Evolutionary conservation across 2,888 invertebrate genomes (phyloP), one percentile per base, ranked within the genome.

Genomic region (Hermodice carunculata): DNA sequence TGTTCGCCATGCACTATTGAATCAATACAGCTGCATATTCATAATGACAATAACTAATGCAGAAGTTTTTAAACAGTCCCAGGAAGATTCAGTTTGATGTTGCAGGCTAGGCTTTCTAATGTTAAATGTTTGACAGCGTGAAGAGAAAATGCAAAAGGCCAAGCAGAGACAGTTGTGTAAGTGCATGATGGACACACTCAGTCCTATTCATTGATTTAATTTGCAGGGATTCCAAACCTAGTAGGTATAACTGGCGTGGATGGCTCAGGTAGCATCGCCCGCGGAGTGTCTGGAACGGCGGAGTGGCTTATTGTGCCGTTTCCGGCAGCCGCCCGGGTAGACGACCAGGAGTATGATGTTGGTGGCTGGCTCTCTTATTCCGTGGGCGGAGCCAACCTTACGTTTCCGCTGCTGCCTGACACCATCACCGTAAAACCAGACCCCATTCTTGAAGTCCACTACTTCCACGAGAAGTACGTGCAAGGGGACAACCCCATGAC

Each of bases 401-500:
- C 73, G n/a, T 65, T 73, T 14, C 68, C 70, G 1, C 64, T 78
- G n/a, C 63, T 75, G 14, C 77, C 78, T 4, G 77, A 76, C 43
- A 75, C 73, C 8, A 74, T 78, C 28, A 75, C 75, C 14, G 77
- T 78, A 3, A 76, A 71, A 62, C 77, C 78, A 28, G 75, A 78
- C 32, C 77, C 78, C 26, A 69, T 67, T 34, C 72, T 78, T 11
- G 49, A 64, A 11, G 66, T 77, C 1, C 68, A 76, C 56, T 78
- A 78, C 49, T 78, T 78, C 66, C 70, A 73, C 49, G 78, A 77
- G 48, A 77, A 76, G 56, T 76, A 71, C 63, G 75, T 78, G 14
- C 46, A 63, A 43, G 71, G 74, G 24, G 77, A 78, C 62, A 76
- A 78, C 53, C 74, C 77, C 0, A 59, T 78, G 22, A 78, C 78